Percentiles rank a stretch among this genome's conserved stretches.
These are phyloP conservation scores for Nannoperca australis DNA, from an alignment of 2,797 vertebrate genomes.

Conservation along the genomic window DNA sequence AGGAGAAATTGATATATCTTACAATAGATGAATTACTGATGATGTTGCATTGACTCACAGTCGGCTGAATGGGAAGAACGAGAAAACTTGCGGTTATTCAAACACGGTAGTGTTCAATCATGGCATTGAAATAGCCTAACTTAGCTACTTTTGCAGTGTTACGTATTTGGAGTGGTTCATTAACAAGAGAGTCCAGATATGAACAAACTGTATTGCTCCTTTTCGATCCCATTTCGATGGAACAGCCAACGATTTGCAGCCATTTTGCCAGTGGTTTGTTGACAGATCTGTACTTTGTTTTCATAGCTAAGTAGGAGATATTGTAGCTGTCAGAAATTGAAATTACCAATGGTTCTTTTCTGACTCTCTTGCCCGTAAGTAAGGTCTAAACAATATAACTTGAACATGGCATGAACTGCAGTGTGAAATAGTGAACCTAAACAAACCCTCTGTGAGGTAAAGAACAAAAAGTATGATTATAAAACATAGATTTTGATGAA, in stretches of 20 bases:
- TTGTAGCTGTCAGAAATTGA: too few species aligned
- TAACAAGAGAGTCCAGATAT: background rate
- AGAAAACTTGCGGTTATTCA: background rate
- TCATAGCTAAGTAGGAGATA: too few species aligned
- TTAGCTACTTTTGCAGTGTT: background rate
- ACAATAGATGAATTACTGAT: background rate
- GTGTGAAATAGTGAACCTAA: background rate
- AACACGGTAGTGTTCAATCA: background rate
- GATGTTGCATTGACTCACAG: background rate
- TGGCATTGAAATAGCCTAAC: background rate
- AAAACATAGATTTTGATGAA: conserved; percentile 1
- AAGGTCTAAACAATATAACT: too few species aligned
- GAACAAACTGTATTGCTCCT: background rate
- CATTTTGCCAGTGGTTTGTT: background rate
- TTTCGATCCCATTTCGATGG: background rate
- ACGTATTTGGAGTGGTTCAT: background rate
- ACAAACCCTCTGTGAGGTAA: background rate
- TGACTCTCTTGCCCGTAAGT: too few species aligned
- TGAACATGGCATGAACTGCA: too few species aligned
- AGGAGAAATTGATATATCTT: background rate
- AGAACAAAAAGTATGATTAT: background rate
- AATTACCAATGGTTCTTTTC: too few species aligned
- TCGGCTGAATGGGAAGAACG: background rate
- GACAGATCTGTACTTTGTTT: too few species aligned
- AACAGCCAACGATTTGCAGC: too few species aligned